These are phyloP conservation scores for Epinephelus awoara DNA, from an alignment of 2,797 vertebrate genomes.

Conservation along the genomic window DNA sequence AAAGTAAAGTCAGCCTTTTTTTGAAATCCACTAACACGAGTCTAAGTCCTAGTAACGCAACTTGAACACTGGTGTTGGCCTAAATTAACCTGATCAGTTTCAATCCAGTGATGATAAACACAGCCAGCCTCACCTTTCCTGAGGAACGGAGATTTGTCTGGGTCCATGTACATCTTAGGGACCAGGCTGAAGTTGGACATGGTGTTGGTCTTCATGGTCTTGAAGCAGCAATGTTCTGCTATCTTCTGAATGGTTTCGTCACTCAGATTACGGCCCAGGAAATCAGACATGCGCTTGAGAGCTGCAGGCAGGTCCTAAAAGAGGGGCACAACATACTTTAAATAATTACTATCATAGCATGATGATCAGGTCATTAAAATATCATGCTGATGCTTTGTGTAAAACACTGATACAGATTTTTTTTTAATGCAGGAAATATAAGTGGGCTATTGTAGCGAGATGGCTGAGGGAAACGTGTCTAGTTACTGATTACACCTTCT, in stretches of 20 bases:
- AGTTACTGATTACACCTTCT: no score
- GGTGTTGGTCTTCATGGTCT: slow-evolving; percentile 85
- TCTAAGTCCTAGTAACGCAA: background rate
- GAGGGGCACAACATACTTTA: background rate
- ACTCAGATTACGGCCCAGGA: slow-evolving; percentile 83
- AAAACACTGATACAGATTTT: no score
- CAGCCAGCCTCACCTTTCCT: slow-evolving; percentile 87
- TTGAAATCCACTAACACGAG: background rate
- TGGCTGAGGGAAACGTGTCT: no score
- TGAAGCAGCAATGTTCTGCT: slow-evolving; percentile 83
- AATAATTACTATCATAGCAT: no score
- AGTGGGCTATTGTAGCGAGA: no score
- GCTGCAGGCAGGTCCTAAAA: slow-evolving; percentile 84
- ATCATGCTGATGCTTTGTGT: no score
- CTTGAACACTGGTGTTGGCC: background rate
- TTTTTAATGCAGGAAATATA: no score
- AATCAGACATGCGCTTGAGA: slow-evolving; percentile 78
- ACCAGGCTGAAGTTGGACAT: slow-evolving; percentile 91
- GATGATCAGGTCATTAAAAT: no score
- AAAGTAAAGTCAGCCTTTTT: no score
- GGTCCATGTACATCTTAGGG: slow-evolving; percentile 84
- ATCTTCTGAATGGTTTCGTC: slow-evolving; percentile 81
- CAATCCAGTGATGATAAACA: background rate
- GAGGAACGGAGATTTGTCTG: slow-evolving; percentile 83
- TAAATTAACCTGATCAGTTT: background rate